phyloP scores from a whole-genome alignment of 2,797 vertebrate species.

The Anolis apletophallus region DNA sequence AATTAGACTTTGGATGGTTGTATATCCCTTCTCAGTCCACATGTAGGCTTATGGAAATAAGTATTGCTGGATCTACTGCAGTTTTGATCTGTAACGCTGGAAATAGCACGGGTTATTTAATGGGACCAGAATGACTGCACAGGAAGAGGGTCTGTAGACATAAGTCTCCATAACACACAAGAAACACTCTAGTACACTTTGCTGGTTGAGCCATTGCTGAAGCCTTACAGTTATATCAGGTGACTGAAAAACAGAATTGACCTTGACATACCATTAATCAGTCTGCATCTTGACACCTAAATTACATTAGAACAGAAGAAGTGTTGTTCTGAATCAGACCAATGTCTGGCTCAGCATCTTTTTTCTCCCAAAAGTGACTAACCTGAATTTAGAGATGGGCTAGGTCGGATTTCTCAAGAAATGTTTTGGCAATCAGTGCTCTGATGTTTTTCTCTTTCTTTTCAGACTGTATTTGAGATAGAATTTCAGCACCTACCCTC shows the following conservation, averaged over 20 bases:
- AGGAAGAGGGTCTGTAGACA: background rate
- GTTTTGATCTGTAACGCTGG: background rate
- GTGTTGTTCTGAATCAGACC: background rate
- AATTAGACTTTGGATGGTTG: background rate
- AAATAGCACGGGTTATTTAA: background rate
- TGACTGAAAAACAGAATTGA: slow-evolving; percentile 1
- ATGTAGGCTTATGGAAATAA: background rate
- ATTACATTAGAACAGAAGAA: background rate
- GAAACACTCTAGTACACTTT: background rate
- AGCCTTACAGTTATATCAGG: background rate
- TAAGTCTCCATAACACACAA: background rate
- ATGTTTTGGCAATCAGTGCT: background rate
- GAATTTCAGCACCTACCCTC: background rate
- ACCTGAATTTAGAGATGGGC: background rate
- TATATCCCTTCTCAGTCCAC: too few relatives aligned
- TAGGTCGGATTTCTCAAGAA: background rate
- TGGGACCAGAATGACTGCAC: background rate
- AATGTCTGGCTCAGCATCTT: background rate
- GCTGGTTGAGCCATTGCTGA: background rate
- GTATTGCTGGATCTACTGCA: background rate
- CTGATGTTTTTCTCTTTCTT: background rate
- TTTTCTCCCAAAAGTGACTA: background rate
- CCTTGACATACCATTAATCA: background rate
- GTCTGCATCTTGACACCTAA: background rate
- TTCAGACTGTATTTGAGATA: background rate